Base-by-base conservation (phyloP, 1,140 invertebrate species). In the Panulirus ornatus region DNA sequence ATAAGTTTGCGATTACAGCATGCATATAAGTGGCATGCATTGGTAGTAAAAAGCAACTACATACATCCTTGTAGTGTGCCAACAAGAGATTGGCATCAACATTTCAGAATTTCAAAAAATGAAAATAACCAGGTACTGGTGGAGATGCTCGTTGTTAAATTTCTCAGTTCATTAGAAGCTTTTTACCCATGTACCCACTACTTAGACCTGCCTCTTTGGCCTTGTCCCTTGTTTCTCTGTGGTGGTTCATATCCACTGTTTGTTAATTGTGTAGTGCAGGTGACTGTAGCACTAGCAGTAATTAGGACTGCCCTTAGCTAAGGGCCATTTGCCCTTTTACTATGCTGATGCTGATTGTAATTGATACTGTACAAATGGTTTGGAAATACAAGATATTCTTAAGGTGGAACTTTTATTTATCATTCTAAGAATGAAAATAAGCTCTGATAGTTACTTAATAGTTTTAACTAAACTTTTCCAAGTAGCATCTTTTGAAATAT, bases 291-390 rank as follows among this genome's bases (percentile, higher is more conserved):
- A 40, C 71, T 38, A 36, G 40, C 36, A 42, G 16, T 11, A 42
- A 75, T 75, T n/a, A 40, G 36, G 22, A 40, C 19, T 40, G 22
- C 71, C 71, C 40, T 40, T 75, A 9, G 14, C 71, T 40, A 22
- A 75, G 71, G 36, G 40, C 71, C 40, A 42, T 30, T 75, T 75
- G 71, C 71, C 71, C 40, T 38, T 16, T 22, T 40, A 40, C 40
- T 40, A 11, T 54, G 22, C 71, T 75, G 71, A 75, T 75, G 71
- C 58, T 66, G 58, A 66, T 27, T 66, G 71, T 75, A 75, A 75
- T 75, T 38, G 36, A 75, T 75, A 75, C 40, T 75, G 71, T 75
- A 75, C 71, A 75, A 75, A 75, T 75, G 36, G 71, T 75, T 75
- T 75, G 40, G 71, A 75, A 75, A 75, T 75, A 75, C 40, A 75